Evolutionary conservation across 2,113 vertebrate genomes (phyloP), one percentile per base, ranked within the genome.

Genomic region (Loxodonta africana): DNA sequence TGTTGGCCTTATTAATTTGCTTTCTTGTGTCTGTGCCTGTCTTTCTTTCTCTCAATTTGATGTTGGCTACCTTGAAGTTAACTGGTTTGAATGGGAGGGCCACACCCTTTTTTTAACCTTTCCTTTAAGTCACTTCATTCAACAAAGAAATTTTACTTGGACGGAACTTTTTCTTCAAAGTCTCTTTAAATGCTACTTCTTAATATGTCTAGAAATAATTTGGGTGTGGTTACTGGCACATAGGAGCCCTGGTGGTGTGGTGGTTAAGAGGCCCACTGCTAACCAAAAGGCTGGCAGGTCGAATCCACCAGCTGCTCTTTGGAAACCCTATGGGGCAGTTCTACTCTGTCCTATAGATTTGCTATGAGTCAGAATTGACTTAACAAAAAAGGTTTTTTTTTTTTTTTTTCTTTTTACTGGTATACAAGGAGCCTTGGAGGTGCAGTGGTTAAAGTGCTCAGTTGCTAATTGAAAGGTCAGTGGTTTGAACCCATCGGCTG

Each of bases 161-260:
- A 53, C 28, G 78, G 9, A 23, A 41, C 37, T 76, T 94, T 81
- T 12, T 90, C 81, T 96, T 94, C 83, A 80, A 95, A 95, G 78
- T 95, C 77, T 86, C 94, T 94, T 85, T 51, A 95, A 95, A 94
- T 96, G 60, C n/a, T 71, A 85, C n/a, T 85, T 97, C 51, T 97
- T 96, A 62, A 8, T 51, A 46, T 94, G 69, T 93, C 84, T 92
- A 85, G 53, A 95, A 92, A 90, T 94, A 84, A 92, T 77, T 91
- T 44, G n/a, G 82, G 78, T 91, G 67, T 93, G 78, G 77, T 91
- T 83, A 77, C 41, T 82, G 46, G 46, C 67, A 71, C 73, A 67
- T 9, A 77, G 76, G 94, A 71, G 53, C 53, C 15, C 53, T 57
- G 53, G 53, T 15, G 15, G 53, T 14, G 15, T 3, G 15, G 53